Evolutionary conservation across 2,888 invertebrate genomes (phyloP).

Genomic region (Zootermopsis nevadensis): DNA sequence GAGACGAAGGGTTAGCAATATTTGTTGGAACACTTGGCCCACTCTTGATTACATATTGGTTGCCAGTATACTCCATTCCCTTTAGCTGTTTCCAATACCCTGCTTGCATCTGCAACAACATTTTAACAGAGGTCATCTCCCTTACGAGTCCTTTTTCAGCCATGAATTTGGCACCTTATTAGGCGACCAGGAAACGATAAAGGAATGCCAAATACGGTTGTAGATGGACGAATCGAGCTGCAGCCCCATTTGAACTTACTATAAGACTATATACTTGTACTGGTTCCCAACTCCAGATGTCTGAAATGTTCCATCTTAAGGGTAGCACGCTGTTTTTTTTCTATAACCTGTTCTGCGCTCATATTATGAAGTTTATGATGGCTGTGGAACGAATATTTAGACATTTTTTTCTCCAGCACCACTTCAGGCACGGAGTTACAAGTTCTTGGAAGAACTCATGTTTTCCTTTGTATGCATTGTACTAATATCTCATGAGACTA

Average conservation of each 20-base stretch:
- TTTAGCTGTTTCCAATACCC: background rate
- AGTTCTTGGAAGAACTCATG: background rate
- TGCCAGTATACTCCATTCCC: background rate
- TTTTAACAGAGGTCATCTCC: background rate
- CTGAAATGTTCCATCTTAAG: no score
- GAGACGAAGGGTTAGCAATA: background rate
- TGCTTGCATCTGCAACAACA: background rate
- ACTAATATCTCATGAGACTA: no score
- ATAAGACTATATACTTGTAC: no score
- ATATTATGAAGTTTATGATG: no score
- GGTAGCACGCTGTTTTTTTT: no score
- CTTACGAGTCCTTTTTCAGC: background rate
- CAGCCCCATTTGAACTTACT: no score
- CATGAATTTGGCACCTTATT: background rate
- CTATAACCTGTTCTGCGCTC: no score
- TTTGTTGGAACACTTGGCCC: background rate
- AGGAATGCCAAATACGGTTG: no score
- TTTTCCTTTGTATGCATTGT: background rate
- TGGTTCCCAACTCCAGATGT: no score
- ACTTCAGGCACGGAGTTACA: background rate
- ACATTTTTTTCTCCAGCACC: no score
- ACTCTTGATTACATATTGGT: background rate
- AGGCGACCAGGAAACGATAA: background rate
- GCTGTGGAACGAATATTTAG: no score
- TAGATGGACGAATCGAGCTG: no score